phyloP scores from a whole-genome alignment of 1,140 invertebrate species.

The Drosophila subobscura region DNA sequence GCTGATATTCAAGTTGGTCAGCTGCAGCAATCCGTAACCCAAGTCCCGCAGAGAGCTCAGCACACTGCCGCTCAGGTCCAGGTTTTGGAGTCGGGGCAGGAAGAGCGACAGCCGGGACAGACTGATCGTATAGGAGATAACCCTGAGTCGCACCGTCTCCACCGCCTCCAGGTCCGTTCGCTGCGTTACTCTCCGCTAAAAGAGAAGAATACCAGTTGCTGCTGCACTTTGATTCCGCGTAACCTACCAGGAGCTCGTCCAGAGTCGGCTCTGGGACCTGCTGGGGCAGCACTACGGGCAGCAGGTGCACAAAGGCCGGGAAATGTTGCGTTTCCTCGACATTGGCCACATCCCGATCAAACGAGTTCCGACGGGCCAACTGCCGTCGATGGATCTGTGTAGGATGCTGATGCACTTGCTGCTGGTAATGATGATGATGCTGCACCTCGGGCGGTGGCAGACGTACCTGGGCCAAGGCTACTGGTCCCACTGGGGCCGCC shows the following conservation, averaged over 20 bases:
- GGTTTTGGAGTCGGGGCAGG: constrained; percentile 85
- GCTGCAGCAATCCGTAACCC: constrained; percentile 86
- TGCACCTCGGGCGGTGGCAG: constrained; percentile 53
- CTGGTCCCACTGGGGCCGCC: constrained; percentile 57
- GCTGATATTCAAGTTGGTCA: constrained; percentile 86
- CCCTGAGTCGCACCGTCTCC: constrained; percentile 86
- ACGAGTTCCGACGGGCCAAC: constrained; percentile 55
- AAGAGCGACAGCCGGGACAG: constrained; percentile 86
- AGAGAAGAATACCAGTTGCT: neutral
- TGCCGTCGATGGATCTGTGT: constrained; percentile 44
- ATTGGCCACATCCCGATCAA: constrained; percentile 66
- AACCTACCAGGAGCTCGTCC: constrained; percentile 85
- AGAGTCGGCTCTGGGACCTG: constrained; percentile 85
- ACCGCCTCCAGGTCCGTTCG: constrained; percentile 86
- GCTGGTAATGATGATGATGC: constrained; percentile 45
- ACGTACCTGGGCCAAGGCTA: constrained; percentile 63
- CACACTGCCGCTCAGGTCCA: constrained; percentile 87
- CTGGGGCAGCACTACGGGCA: constrained; percentile 85
- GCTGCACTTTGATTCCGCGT: neutral
- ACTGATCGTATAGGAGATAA: constrained; percentile 86
- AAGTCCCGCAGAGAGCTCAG: constrained; percentile 87
- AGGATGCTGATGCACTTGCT: constrained; percentile 21
- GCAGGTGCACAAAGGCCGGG: constrained; percentile 80
- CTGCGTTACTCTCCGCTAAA: constrained; percentile 80
- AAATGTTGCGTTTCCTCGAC: constrained; percentile 69